Base-by-base conservation (phyloP, 2,797 vertebrate genomes). In the Galaxias olidus region DNA sequence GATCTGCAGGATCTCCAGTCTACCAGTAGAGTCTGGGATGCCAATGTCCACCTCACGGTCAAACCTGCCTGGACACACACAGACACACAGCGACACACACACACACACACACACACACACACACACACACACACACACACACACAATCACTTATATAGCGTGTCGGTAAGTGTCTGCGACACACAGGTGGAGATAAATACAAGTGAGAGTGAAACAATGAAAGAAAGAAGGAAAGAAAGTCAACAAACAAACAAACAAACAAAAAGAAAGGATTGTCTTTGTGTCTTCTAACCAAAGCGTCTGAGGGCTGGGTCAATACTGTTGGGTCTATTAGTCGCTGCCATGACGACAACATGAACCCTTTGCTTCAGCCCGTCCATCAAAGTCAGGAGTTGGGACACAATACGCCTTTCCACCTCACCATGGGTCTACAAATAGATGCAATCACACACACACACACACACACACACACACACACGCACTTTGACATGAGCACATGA, bases 281-380 rank as follows among this genome's bases (percentile, higher is more conserved):
- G 30, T 30, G 30, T 30, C 43, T 12, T 47, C 64, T 20, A 50
- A 84, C 69, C 67, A 18, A 87, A 87, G 5, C 85, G 75, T 4
- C 85, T 72, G 10, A 87, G 73, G 9, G 85, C 85, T 4, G 84
- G 76, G 51, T 87, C 85, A 8, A 87, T 71, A 40, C 84, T 87
- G 75, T 87, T 87, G 30, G 84, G 85, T 45, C 85, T 71, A 68
- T 87, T 87, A 1, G 85, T 87, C 6, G 85, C 85, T 7, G 84
- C 85, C 75, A 87, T 87, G 41, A 87, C 84, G 4, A 87, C 62
- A 10, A 87, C 85, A 41, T 87, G 85, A 12, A 66, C 75, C 0
- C 84, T 76, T 40, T 86, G 84, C 52, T 86, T 86, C 59, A 86
- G 71, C 4, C 84, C 84, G 13, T 86, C 84, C 84, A 86, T 86